Evolutionary conservation across 1,140 invertebrate species (phyloP).

Genomic region (Drosophila persimilis): DNA sequence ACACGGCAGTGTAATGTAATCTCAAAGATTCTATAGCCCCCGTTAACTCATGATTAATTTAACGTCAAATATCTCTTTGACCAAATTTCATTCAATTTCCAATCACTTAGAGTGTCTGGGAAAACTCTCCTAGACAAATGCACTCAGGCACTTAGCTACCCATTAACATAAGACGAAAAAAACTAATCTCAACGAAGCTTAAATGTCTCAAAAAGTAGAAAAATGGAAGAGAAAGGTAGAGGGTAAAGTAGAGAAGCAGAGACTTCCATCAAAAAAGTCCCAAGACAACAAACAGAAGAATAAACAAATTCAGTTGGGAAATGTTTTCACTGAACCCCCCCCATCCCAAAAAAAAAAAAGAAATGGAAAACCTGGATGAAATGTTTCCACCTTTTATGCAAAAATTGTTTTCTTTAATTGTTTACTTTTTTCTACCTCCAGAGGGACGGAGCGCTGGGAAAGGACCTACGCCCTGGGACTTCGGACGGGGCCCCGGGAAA

Average conservation of each 20-base stretch:
- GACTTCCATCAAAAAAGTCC: conserved; percentile 32
- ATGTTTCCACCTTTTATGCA: conserved; percentile 42
- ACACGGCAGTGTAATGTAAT: no score
- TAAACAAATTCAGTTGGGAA: conserved; percentile 44
- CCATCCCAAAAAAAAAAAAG: conserved; percentile 19
- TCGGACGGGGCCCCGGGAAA: no score
- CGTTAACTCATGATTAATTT: background rate
- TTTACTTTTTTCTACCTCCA: conserved; percentile 26
- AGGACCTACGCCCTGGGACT: background rate
- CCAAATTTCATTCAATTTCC: background rate
- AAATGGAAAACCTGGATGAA: conserved; percentile 6
- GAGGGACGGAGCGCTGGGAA: background rate
- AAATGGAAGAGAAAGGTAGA: background rate
- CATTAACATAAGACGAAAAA: conserved; percentile 7
- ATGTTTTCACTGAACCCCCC: conserved; percentile 28
- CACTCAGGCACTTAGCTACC: background rate
- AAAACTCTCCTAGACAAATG: no score
- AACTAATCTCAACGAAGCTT: conserved; percentile 21
- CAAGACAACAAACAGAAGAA: conserved; percentile 33
- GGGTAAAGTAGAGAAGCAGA: background rate
- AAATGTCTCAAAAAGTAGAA: conserved; percentile 17
- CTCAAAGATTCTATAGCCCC: no score
- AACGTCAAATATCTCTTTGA: background rate
- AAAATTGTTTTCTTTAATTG: conserved; percentile 56
- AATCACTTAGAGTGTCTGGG: conserved; percentile 13